phyloP scores from a whole-genome alignment of 2,113 vertebrate genomes.

The Xerus inauris region DNA sequence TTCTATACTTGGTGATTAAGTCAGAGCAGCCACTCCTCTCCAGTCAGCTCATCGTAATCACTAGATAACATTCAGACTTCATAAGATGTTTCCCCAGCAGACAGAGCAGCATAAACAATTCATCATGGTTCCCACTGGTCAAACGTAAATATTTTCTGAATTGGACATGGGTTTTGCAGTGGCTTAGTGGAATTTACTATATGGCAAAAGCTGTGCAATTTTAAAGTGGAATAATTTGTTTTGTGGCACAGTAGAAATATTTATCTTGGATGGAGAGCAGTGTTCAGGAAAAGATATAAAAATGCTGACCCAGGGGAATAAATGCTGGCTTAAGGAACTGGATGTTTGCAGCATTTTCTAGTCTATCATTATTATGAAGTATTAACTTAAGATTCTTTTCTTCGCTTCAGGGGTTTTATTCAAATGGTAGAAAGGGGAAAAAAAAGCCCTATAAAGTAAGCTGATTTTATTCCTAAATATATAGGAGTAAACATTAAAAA shows the following conservation, averaged over 20 bases:
- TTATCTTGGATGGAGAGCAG: slow-evolving; percentile 56
- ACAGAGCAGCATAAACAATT: slow-evolving; percentile 65
- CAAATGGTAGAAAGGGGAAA: background rate
- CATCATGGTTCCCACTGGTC: slow-evolving; percentile 55
- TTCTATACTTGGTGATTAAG: background rate
- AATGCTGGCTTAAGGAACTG: background rate
- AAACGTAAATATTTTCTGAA: slow-evolving; percentile 64
- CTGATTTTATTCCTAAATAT: background rate
- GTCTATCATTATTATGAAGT: background rate
- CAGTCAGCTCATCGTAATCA: background rate
- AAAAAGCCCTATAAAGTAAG: background rate
- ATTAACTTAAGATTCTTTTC: background rate
- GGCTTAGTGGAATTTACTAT: slow-evolving; percentile 53
- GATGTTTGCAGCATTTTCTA: background rate
- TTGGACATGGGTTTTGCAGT: slow-evolving; percentile 13
- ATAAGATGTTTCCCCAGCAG: slow-evolving; percentile 54
- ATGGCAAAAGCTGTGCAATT: slow-evolving; percentile 39
- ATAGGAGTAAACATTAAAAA: background rate
- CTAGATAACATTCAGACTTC: slow-evolving; percentile 41
- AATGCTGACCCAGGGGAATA: slow-evolving; percentile 56
- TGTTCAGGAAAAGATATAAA: slow-evolving; percentile 46
- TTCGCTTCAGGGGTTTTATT: background rate
- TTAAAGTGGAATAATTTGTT: slow-evolving; percentile 69
- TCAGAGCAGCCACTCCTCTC: background rate
- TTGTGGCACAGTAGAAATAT: slow-evolving; percentile 69